Percentiles rank a stretch among this genome's conserved stretches.
Conservation (phyloP, 2,888 invertebrate genomes). For the Hydriomena furcata region DNA sequence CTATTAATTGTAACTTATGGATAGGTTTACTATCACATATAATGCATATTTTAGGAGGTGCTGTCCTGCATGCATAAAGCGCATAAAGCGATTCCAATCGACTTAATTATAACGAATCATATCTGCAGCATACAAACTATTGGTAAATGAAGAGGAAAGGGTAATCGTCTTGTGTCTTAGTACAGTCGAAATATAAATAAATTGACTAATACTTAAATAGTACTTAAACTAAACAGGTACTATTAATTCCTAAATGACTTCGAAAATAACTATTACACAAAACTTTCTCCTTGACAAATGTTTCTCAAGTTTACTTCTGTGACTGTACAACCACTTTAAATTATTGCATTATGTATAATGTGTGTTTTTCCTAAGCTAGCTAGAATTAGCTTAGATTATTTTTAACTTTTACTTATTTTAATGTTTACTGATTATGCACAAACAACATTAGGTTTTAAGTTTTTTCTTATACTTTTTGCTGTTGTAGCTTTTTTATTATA, state of each 20-base stretch:
- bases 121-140: too few relatives aligned
- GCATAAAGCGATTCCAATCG: too few relatives aligned
- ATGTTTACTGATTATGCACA: slow-evolving; percentile 15
- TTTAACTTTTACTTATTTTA: slow-evolving; percentile 1
- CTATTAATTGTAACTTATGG: too few relatives aligned
- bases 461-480: slow-evolving; percentile 30
- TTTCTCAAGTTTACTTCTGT: not conserved
- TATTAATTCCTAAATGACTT: too few relatives aligned
- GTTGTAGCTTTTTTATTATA: slow-evolving; percentile 9
- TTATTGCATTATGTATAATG: not conserved
- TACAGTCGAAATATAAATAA: too few relatives aligned
- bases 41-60: not conserved
- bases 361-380: not conserved
- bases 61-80: not conserved
- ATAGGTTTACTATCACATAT: too few relatives aligned
- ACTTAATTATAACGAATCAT: too few relatives aligned
- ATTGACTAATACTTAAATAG: not conserved
- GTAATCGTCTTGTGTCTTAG: too few relatives aligned
- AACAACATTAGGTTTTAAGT: slow-evolving; percentile 25
- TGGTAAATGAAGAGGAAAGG: too few relatives aligned
- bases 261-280: not conserved
- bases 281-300: not conserved
- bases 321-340: slow-evolving; percentile 4
- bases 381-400: slow-evolving; percentile 7
- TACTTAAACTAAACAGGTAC: not conserved